phyloP scores from a whole-genome alignment of 1,140 invertebrate species.

The Ceratoteleas bidentatus region DNA sequence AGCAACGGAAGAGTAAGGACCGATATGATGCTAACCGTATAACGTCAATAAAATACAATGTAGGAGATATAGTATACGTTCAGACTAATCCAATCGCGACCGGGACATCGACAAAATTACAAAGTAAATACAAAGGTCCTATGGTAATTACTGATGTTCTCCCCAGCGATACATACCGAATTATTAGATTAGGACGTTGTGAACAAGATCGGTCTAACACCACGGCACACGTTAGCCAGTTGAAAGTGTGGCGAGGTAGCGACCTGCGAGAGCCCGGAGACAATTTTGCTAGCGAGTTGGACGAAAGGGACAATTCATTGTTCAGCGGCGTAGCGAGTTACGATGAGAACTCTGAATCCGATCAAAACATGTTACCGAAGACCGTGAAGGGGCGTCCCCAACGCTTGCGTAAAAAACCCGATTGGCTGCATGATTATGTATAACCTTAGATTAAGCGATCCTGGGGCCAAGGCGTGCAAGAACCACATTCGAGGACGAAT shows the following conservation, averaged over 20 bases:
- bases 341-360: too few relatives aligned
- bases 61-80: constrained; percentile 63
- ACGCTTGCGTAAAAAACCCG: too few relatives aligned
- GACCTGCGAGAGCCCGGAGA: too few relatives aligned
- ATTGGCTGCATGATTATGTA: too few relatives aligned
- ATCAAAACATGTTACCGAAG: too few relatives aligned
- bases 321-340: too few relatives aligned
- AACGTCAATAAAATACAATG: constrained; percentile 34
- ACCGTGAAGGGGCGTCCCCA: too few relatives aligned
- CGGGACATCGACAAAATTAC: constrained; percentile 61
- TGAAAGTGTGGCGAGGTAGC: constrained; percentile 9
- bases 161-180: constrained; percentile 64
- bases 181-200: constrained; percentile 15
- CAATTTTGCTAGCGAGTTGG: too few relatives aligned
- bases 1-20: constrained; percentile 31
- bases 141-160: constrained; percentile 63
- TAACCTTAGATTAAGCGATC: too few relatives aligned
- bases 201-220: constrained; percentile 11
- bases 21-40: constrained; percentile 16
- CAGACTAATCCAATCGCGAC: constrained; percentile 28
- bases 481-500: too few relatives aligned
- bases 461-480: too few relatives aligned
- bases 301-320: too few relatives aligned
- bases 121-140: constrained; percentile 49
- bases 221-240: constrained; percentile 8